A percentile compares a stretch with the other conserved stretches of the same genome.
Conservation (phyloP, 1,140 invertebrate genomes). For the Trachymyrmex septentrionalis region DNA sequence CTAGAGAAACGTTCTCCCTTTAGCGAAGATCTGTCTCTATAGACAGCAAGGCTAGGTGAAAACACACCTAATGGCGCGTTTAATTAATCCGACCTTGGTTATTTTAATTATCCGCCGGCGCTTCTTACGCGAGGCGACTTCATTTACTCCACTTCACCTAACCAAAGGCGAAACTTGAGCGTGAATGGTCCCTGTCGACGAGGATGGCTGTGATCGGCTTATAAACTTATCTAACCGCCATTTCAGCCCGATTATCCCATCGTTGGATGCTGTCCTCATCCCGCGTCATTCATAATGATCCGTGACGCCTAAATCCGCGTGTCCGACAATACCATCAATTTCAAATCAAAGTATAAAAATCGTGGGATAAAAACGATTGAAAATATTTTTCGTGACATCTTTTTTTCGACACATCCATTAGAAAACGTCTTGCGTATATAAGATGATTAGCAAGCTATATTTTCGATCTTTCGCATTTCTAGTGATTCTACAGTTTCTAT, state of each 20-base stretch:
- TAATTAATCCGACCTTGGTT: slow-evolving; percentile 66
- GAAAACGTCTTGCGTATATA: not conserved
- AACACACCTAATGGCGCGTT: slow-evolving; percentile 45
- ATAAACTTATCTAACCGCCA: slow-evolving; percentile 55
- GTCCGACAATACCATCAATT: not conserved
- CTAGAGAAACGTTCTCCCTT: slow-evolving; percentile 13
- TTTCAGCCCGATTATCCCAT: slow-evolving; percentile 27
- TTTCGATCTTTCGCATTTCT: not conserved
- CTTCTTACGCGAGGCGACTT: slow-evolving; percentile 47
- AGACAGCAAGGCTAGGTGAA: slow-evolving; percentile 34
- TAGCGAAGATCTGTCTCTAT: slow-evolving; percentile 26
- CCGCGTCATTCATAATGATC: not conserved
- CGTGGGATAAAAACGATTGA: not conserved
- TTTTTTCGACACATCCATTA: not conserved
- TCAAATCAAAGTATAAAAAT: not conserved
- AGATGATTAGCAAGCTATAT: not conserved
- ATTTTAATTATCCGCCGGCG: slow-evolving; percentile 65
- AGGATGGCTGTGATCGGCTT: slow-evolving; percentile 54
- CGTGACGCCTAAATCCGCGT: not conserved
- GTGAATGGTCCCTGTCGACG: slow-evolving; percentile 1
- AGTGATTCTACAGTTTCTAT: no score
- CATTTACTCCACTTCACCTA: slow-evolving; percentile 37
- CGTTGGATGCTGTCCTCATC: not conserved
- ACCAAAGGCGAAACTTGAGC: slow-evolving; percentile 44
- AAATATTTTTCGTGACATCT: slow-evolving; percentile 8